Base-by-base conservation (phyloP, 2,797 vertebrate species). In the Characodon lateralis region DNA sequence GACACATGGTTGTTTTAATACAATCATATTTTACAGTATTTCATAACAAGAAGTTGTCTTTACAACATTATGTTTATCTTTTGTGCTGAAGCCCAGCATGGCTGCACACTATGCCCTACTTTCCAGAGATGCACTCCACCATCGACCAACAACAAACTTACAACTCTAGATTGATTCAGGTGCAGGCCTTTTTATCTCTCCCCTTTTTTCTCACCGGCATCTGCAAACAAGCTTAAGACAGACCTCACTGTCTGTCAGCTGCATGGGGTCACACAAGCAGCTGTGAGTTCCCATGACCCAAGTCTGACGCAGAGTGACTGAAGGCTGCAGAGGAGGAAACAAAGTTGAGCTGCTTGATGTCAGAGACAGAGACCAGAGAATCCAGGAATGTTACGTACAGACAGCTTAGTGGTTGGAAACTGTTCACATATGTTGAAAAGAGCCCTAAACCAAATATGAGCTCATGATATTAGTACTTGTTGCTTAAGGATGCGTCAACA, bases 211-310 rank as follows among this genome's bases (percentile, higher is more conserved):
- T 12, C 56, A 58, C 22, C 56, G 12, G 56, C 3, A 83, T 88
- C 84, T 78, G 89, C 87, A 89, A 90, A 90, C 90, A 89, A 83
- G 84, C 81, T 31, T 26, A 12, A 78, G 78, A 71, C 6, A 83
- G 83, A 77, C 81, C 81, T 86, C 20, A 72, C 83, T 24, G 86
- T 84, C 86, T 48, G 84, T 83, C 82, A 50, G n/a, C 86, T 18
- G 89, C 89, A 85, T 83, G 88, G 78, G 90, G 85, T 72, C 86
- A 71, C 71, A 76, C 77, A 0, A 79, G 82, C 92, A 92, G 90
- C 92, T 92, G 91, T 72, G 88, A 81, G 89, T 94, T 94, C 91
- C 91, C 92, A 92, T 87, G 93, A 92, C 91, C 91, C 76, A 14
- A 41, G 77, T 59, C 68, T 83, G 89, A 86, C 87, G 92, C 80